A percentile compares a stretch with the other conserved stretches of the same genome.
These are phyloP conservation scores for Teleogryllus oceanicus DNA, from an alignment of 2,888 invertebrate genomes.

Conservation along the genomic window DNA sequence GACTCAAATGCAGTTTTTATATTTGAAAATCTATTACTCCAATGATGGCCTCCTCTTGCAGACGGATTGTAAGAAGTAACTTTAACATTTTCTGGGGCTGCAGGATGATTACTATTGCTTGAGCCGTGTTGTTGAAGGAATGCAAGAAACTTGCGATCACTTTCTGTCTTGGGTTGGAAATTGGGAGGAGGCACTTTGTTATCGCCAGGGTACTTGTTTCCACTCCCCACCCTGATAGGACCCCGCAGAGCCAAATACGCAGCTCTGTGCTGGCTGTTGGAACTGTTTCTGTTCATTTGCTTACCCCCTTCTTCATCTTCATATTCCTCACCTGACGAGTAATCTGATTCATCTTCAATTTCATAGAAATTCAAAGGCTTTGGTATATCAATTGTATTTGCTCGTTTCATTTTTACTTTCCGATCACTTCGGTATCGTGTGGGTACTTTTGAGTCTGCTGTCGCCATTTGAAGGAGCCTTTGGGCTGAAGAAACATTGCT, in stretches of 20 bases:
- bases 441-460: constrained; percentile 37
- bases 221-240: constrained; percentile 53
- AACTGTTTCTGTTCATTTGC: neutral
- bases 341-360: constrained; percentile 43
- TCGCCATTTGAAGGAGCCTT: constrained; percentile 41
- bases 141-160: constrained; percentile 78
- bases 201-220: constrained; percentile 43
- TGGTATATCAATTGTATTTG: constrained; percentile 85
- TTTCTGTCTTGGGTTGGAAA: constrained; percentile 78
- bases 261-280: constrained; percentile 42
- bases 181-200: constrained; percentile 57
- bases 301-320: constrained; percentile 41
- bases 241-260: constrained; percentile 53
- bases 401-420: constrained; percentile 77
- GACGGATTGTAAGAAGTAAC: constrained; percentile 41
- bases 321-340: constrained; percentile 51
- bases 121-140: constrained; percentile 73
- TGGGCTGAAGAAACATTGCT: constrained; percentile 38
- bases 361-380: constrained; percentile 57
- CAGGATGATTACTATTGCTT: constrained; percentile 44
- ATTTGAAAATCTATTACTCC: constrained; percentile 79
- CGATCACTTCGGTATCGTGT: constrained; percentile 48
- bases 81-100: constrained; percentile 44
- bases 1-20: constrained; percentile 79
- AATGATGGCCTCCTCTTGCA: constrained; percentile 56